These are phyloP conservation scores for Clepsis dumicolana DNA, from an alignment of 2,888 invertebrate genomes.

Conservation along the genomic window DNA sequence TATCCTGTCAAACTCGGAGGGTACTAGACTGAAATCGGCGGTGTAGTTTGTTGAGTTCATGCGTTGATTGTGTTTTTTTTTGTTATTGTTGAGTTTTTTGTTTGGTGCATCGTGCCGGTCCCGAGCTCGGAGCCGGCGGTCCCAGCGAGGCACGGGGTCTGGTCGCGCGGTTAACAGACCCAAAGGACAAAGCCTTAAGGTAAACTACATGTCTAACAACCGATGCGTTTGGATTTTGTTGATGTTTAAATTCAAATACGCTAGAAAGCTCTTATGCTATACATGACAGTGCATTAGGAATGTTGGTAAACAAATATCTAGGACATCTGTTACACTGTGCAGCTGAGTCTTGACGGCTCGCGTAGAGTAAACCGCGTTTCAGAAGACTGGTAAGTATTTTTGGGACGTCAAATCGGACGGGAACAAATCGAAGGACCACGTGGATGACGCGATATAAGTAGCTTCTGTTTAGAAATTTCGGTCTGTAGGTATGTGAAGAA, in stretches of 20 bases:
- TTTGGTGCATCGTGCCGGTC: slow-evolving; percentile 85
- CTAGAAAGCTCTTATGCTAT: slow-evolving; percentile 45
- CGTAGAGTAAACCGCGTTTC: slow-evolving; percentile 18
- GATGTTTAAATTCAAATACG: slow-evolving; percentile 50
- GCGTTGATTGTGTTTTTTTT: slow-evolving; percentile 82
- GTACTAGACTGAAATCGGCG: slow-evolving; percentile 71
- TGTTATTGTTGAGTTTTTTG: slow-evolving; percentile 86
- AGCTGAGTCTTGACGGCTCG: slow-evolving; percentile 15
- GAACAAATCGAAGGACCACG: slow-evolving; percentile 25
- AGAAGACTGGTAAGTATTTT: slow-evolving; percentile 5
- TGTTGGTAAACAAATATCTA: slow-evolving; percentile 64
- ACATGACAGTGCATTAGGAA: slow-evolving; percentile 56
- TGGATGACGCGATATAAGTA: slow-evolving; percentile 12
- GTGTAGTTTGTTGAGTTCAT: slow-evolving; percentile 79
- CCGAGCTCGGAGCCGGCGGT: slow-evolving; percentile 73
- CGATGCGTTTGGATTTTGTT: slow-evolving; percentile 45
- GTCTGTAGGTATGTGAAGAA: neutral
- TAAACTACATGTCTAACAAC: slow-evolving; percentile 61
- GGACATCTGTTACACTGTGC: slow-evolving; percentile 51
- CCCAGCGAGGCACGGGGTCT: slow-evolving; percentile 77
- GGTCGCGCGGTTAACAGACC: slow-evolving; percentile 76
- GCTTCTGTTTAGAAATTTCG: slow-evolving; percentile 35
- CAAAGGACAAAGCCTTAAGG: slow-evolving; percentile 83
- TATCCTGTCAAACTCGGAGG: slow-evolving; percentile 71
- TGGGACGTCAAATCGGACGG: slow-evolving; percentile 9